Evolutionary conservation across 2,888 invertebrate species (phyloP).

Genomic region (Digitonthophagus gazella): DNA sequence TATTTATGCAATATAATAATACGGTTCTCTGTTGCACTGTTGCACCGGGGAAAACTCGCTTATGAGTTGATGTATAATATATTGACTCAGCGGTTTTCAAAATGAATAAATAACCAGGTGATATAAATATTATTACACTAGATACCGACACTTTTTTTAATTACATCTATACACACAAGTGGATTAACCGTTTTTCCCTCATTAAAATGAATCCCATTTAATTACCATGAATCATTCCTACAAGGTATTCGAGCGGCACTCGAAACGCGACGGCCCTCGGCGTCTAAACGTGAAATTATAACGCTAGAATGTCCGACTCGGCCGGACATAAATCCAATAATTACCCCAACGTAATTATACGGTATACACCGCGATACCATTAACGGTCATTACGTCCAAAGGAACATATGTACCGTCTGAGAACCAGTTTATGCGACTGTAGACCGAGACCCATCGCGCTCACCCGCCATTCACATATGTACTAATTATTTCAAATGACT

Average conservation of each 20-base stretch:
- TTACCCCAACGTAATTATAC: not conserved
- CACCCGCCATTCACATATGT: constrained; percentile 18
- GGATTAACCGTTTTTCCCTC: not conserved
- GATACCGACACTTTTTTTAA: no score
- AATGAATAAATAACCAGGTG: not conserved
- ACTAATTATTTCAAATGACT: constrained; percentile 24
- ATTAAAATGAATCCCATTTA: not conserved
- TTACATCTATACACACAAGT: not conserved
- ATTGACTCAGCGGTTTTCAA: not conserved
- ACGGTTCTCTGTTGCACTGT: not conserved
- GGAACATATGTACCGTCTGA: constrained; percentile 17
- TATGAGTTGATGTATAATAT: not conserved
- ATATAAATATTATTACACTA: no score
- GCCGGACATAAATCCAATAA: not conserved
- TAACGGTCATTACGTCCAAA: constrained; percentile 13
- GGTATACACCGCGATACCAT: not conserved
- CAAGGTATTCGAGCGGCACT: not conserved
- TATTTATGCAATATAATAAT: constrained; percentile 9
- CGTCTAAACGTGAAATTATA: not conserved
- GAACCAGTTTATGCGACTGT: constrained; percentile 15
- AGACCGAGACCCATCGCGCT: not conserved
- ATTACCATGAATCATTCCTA: not conserved
- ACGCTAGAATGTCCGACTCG: not conserved
- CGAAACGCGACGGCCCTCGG: not conserved
- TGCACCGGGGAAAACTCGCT: not conserved